A percentile compares a stretch with the other conserved stretches of the same genome.
Conservation (phyloP, 2,888 invertebrate species). For the Ennomos fuscantarius region DNA sequence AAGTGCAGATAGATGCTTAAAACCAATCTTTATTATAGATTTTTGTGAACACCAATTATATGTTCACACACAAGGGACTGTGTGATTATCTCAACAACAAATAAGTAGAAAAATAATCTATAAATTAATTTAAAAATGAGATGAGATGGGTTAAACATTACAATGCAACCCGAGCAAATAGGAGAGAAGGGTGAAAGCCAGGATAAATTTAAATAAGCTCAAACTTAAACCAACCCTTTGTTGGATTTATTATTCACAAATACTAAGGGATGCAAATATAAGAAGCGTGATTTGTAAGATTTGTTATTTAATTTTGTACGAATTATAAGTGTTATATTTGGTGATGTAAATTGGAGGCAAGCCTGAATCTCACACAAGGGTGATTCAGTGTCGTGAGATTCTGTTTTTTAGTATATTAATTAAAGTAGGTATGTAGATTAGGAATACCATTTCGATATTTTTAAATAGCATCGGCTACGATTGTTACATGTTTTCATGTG, state of each 20-base stretch:
- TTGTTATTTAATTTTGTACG: neutral
- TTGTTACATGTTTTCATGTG: too few relatives aligned
- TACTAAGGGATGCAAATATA: conserved; percentile 2
- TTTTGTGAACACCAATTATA: too few relatives aligned
- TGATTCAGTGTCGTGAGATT: too few relatives aligned
- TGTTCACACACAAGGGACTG: neutral
- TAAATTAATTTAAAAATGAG: conserved; percentile 16
- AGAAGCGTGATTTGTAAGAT: neutral
- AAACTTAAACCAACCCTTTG: conserved; percentile 8
- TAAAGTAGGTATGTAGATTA: too few relatives aligned
- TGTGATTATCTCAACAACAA: conserved; percentile 10
- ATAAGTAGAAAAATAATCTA: conserved; percentile 9
- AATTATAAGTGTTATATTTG: too few relatives aligned
- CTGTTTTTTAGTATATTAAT: too few relatives aligned
- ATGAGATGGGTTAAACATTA: neutral
- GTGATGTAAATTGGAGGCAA: too few relatives aligned
- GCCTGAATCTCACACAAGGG: too few relatives aligned
- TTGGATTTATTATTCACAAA: conserved; percentile 8
- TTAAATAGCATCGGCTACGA: too few relatives aligned
- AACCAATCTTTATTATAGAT: too few relatives aligned
- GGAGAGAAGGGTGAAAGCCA: conserved; percentile 8
- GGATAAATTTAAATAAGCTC: conserved; percentile 20
- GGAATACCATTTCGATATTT: too few relatives aligned
- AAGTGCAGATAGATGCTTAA: too few relatives aligned
- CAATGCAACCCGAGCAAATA: neutral